Conservation (phyloP, 1,140 invertebrate species). For the Pseudoatta argentina region DNA sequence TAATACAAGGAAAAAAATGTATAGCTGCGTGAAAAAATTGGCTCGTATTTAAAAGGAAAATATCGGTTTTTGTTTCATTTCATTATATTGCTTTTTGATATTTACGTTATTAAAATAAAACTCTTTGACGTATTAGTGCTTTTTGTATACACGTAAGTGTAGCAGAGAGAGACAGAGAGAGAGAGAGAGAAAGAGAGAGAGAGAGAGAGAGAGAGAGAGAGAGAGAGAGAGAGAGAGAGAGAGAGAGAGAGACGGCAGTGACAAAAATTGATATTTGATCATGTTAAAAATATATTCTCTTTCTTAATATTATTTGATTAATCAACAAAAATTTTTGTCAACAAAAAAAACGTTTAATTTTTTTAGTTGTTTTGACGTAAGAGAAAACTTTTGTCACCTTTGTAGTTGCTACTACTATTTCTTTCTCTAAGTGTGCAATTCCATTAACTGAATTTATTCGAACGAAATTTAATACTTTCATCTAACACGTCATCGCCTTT, state of each 20-base stretch:
- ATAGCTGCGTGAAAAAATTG: background rate
- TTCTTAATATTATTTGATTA: no score
- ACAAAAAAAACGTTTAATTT: no score
- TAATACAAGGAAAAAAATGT: background rate
- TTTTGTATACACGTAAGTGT: background rate
- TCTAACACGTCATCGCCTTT: background rate
- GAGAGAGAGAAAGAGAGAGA: no score
- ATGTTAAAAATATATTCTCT: no score
- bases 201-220: no score
- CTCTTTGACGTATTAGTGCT: background rate
- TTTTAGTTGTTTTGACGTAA: no score
- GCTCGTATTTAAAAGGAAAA: background rate
- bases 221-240: no score
- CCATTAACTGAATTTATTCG: slow-evolving; percentile 1
- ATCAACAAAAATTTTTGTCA: no score
- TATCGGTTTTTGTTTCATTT: background rate
- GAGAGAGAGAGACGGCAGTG: no score
- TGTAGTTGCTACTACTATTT: no score
- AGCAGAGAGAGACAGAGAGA: background rate
- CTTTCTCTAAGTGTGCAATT: background rate
- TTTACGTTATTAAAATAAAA: background rate
- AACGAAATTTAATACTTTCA: background rate
- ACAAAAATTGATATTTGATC: no score
- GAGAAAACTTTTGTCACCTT: no score
- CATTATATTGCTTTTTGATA: slow-evolving; percentile 1